These are phyloP conservation scores for Planiliza haematocheilus DNA, from an alignment of 2,113 vertebrate species.

Conservation along the genomic window DNA sequence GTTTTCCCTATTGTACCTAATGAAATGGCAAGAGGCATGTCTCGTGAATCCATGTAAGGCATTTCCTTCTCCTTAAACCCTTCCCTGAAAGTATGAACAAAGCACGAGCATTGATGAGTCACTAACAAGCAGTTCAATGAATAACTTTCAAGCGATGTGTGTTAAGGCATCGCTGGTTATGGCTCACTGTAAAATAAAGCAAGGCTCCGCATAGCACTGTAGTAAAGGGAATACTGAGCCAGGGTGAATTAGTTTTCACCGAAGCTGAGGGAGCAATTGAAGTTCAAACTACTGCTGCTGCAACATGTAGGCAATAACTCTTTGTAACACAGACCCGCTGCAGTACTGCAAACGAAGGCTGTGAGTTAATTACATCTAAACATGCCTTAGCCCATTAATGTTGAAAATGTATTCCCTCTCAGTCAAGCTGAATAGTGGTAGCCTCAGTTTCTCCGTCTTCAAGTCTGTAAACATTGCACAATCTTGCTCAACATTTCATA, in stretches of 20 bases:
- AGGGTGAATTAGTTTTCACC: constrained; percentile 59
- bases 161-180: background rate
- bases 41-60: background rate
- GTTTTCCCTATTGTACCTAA: too few species aligned
- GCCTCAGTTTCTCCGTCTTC: constrained; percentile 28
- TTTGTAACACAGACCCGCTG: constrained; percentile 30
- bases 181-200: constrained; percentile 45
- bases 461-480: constrained; percentile 62
- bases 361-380: constrained; percentile 32
- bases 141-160: constrained; percentile 1
- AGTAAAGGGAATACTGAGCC: constrained; percentile 47
- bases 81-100: background rate
- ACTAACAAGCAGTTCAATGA: constrained; percentile 5
- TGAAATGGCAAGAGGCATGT: background rate
- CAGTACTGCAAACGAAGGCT: constrained; percentile 8
- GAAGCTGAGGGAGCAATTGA: constrained; percentile 64
- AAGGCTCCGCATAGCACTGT: constrained; percentile 38
- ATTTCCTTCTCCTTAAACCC: background rate
- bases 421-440: constrained; percentile 15
- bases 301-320: constrained; percentile 72
- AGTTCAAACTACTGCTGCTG: constrained; percentile 72
- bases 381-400: constrained; percentile 26
- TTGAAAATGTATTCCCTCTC: constrained; percentile 30
- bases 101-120: constrained; percentile 1
- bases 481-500: constrained; percentile 43